A percentile compares a stretch with the other conserved stretches of the same genome.
These are phyloP conservation scores for Oxyura jamaicensis DNA, from an alignment of 2,113 vertebrate genomes.

Conservation along the genomic window DNA sequence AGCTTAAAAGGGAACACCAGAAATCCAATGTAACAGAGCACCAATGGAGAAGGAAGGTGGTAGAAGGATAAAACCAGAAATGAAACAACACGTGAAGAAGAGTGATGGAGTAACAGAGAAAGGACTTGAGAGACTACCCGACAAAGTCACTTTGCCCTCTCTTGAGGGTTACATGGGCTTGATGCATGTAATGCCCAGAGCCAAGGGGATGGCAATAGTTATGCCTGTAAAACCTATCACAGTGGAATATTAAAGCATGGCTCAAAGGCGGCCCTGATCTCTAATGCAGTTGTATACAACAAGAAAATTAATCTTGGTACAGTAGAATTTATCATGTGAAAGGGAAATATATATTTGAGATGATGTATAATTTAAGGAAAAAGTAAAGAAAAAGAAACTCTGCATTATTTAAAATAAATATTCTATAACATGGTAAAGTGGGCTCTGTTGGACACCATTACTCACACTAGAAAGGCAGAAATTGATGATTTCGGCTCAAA, in stretches of 20 bases:
- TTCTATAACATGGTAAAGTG: slow-evolving; percentile 45
- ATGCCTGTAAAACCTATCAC: not conserved
- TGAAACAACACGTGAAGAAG: not conserved
- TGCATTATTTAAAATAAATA: slow-evolving; percentile 79
- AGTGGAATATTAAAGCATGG: not conserved
- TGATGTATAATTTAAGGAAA: slow-evolving; percentile 75
- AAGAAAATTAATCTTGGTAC: slow-evolving; percentile 70
- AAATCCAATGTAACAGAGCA: not conserved
- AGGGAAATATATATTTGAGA: slow-evolving; percentile 73
- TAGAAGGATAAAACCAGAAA: not conserved
- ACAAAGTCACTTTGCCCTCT: slow-evolving; percentile 52
- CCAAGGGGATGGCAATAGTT: not conserved
- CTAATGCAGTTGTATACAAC: slow-evolving; percentile 42
- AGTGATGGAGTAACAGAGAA: not conserved
- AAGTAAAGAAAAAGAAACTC: slow-evolving; percentile 67
- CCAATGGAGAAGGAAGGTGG: not conserved
- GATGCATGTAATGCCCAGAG: not conserved
- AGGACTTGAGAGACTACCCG: not conserved
- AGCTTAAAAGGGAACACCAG: not conserved
- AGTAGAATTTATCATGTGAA: slow-evolving; percentile 77
- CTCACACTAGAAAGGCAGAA: slow-evolving; percentile 66
- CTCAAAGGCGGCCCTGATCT: slow-evolving; percentile 16
- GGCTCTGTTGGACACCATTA: slow-evolving; percentile 65
- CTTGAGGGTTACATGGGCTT: slow-evolving; percentile 16
- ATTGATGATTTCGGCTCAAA: slow-evolving; percentile 64